Conservation (phyloP, 2,797 vertebrate genomes). For the Sebastes wilsoni region DNA sequence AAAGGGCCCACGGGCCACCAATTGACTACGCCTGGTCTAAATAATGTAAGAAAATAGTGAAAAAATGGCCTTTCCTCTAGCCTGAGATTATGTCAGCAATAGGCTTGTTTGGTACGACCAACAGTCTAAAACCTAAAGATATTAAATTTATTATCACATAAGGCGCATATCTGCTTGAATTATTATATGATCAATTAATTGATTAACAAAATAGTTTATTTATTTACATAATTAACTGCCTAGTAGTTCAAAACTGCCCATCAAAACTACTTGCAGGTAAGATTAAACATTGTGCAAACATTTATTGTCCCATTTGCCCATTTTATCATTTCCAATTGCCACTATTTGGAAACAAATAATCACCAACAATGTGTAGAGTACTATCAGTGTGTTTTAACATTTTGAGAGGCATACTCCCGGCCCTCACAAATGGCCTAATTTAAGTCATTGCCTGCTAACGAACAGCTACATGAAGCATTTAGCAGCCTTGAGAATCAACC, state of each 20-base stretch:
- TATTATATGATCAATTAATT: background rate
- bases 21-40: too few species aligned
- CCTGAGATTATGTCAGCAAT: background rate
- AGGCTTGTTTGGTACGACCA: background rate
- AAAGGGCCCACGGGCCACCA: too few species aligned
- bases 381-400: background rate
- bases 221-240: background rate
- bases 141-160: background rate
- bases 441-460: background rate
- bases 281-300: background rate
- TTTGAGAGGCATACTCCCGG: background rate
- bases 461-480: slow-evolving; percentile 6
- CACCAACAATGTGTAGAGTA: background rate
- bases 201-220: background rate
- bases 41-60: background rate
- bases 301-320: background rate
- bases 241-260: too few species aligned
- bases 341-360: background rate
- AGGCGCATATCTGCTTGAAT: background rate
- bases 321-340: background rate
- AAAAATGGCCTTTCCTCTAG: background rate
- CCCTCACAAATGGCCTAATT: background rate
- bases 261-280: background rate
- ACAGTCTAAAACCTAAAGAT: background rate
- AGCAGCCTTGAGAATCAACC: background rate